Conservation (phyloP, 2,113 vertebrate species). For the Myiagra hebetior region DNA sequence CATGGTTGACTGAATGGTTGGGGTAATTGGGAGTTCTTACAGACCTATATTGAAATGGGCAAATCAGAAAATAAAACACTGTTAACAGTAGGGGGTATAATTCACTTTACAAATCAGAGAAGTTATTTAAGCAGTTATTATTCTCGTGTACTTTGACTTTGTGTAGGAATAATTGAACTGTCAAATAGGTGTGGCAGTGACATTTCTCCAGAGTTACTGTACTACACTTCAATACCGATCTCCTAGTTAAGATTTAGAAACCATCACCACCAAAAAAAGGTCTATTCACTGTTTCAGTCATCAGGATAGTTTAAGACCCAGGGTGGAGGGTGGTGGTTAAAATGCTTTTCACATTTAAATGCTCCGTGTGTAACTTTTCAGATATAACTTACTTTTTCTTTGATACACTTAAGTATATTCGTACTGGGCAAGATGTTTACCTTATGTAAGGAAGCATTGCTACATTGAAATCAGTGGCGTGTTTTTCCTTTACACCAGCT, state of each 20-base stretch:
- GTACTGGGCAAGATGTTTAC: not conserved
- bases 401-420: not conserved
- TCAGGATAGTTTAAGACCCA: not conserved
- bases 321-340: not conserved
- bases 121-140: not conserved
- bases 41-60: not conserved
- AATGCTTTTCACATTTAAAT: not conserved
- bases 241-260: not conserved
- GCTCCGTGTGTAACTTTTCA: slow-evolving; percentile 43
- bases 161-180: not conserved
- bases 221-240: not conserved
- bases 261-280: not conserved
- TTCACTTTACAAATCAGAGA: not conserved
- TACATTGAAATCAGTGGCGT: not conserved
- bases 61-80: not conserved
- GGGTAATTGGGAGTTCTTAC: not conserved
- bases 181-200: not conserved
- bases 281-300: not conserved
- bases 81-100: not conserved
- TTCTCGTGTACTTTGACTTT: not conserved
- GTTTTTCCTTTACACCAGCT: not conserved
- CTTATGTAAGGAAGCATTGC: not conserved
- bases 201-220: not conserved
- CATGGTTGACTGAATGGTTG: not conserved
- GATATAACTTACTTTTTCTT: slow-evolving; percentile 25